Evolutionary conservation across 2,113 vertebrate genomes (phyloP).

Genomic region (Ibidorhyncha struthersii): DNA sequence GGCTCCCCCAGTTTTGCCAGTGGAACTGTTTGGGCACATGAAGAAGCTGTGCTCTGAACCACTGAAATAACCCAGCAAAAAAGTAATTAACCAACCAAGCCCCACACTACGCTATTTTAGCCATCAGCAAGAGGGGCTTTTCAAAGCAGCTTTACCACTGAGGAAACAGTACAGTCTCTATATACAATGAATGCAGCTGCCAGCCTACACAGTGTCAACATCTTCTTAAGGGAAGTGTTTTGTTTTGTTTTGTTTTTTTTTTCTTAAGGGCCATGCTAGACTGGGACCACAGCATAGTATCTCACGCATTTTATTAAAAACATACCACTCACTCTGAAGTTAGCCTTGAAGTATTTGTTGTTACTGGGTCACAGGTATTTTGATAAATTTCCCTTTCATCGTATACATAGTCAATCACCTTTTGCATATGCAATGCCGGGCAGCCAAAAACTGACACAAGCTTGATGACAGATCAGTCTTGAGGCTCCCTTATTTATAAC

Average conservation of each 20-base stretch:
- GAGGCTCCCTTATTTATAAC: neutral
- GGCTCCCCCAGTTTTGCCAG: neutral
- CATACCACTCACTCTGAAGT: neutral
- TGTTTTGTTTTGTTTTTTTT: no score
- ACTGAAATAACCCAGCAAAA: neutral
- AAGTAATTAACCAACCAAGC: neutral
- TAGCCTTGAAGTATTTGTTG: neutral
- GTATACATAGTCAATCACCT: neutral
- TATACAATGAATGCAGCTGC: neutral
- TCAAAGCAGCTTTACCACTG: neutral
- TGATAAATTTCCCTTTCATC: neutral
- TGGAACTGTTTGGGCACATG: neutral
- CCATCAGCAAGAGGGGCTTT: neutral
- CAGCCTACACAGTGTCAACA: neutral
- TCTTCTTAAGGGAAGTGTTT: neutral
- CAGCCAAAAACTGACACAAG: neutral
- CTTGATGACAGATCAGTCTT: neutral
- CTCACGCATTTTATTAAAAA: neutral
- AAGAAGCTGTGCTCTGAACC: neutral
- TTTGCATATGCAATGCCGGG: neutral
- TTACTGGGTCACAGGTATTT: neutral
- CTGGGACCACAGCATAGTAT: neutral
- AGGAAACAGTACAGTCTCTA: neutral
- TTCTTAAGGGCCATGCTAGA: neutral
- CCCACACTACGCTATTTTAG: accelerated